phyloP scores from a whole-genome alignment of 2,888 invertebrate genomes.

The Pherbina coryleti region DNA sequence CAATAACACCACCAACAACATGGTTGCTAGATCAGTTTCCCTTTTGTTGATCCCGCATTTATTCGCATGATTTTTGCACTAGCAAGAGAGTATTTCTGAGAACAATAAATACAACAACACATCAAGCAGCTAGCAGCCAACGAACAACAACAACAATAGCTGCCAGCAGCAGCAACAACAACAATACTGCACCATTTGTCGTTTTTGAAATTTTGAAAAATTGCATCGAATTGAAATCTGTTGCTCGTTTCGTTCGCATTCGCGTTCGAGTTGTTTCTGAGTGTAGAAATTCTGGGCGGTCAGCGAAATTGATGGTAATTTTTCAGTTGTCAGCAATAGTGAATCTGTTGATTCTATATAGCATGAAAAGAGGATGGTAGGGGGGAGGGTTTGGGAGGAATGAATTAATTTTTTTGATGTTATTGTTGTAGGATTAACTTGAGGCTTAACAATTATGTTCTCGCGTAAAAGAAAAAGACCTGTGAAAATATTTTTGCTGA shows the following conservation, averaged over 20 bases:
- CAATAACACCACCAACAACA: conserved; percentile 15
- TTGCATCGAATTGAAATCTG: conserved; percentile 64
- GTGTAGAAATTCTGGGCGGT: conserved; percentile 35
- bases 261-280: neutral
- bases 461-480: too few species aligned
- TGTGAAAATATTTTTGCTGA: too few species aligned
- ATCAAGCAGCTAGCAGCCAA: neutral
- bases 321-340: conserved; percentile 28
- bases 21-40: conserved; percentile 22
- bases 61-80: conserved; percentile 30
- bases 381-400: too few species aligned
- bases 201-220: conserved; percentile 58
- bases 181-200: conserved; percentile 26
- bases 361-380: too few species aligned
- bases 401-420: too few species aligned
- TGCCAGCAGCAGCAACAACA: conserved; percentile 15
- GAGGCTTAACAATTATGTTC: too few species aligned
- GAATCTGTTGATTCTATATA: too few species aligned
- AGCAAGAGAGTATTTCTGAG: conserved; percentile 26
- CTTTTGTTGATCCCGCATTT: conserved; percentile 27
- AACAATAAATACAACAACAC: conserved; percentile 28
- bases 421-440: too few species aligned
- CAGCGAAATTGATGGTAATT: conserved; percentile 34
- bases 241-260: conserved; percentile 5
- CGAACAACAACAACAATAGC: conserved; percentile 19